Evolutionary conservation across 2,888 invertebrate species (phyloP).

Genomic region (Oxytorus armatus): DNA sequence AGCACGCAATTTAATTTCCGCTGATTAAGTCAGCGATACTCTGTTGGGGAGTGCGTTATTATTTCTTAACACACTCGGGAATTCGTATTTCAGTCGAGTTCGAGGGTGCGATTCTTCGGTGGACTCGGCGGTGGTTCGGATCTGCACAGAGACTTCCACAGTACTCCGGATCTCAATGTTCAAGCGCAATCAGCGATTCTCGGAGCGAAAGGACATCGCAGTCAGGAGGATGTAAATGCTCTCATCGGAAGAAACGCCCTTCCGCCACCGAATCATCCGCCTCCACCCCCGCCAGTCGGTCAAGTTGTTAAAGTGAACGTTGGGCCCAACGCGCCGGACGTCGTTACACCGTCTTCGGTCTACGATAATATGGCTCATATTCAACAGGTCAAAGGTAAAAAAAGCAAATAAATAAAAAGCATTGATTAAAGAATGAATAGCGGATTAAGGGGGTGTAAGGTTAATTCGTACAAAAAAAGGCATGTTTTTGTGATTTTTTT

Average conservation of each 20-base stretch:
- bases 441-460: neutral
- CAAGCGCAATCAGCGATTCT: conserved; percentile 79
- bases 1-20: conserved; percentile 29
- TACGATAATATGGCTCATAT: conserved; percentile 84
- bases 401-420: conserved; percentile 1
- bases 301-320: conserved; percentile 90
- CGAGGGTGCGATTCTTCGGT: conserved; percentile 85
- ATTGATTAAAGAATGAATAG: neutral
- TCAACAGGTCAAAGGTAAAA: conserved; percentile 84
- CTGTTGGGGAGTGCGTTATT: neutral
- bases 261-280: conserved; percentile 93
- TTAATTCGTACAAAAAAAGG: conserved; percentile 4
- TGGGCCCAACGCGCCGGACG: conserved; percentile 80
- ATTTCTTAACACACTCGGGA: neutral
- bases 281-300: conserved; percentile 91
- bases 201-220: conserved; percentile 87
- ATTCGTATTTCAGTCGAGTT: conserved; percentile 84
- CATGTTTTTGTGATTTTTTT: no score
- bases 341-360: conserved; percentile 82
- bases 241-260: conserved; percentile 85
- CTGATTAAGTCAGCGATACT: conserved; percentile 17
- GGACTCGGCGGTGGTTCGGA: conserved; percentile 84
- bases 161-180: conserved; percentile 91
- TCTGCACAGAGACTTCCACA: conserved; percentile 93
- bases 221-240: conserved; percentile 89